Evolutionary conservation across 1,140 invertebrate genomes (phyloP).

Genomic region (Brachionus plicatilis): DNA sequence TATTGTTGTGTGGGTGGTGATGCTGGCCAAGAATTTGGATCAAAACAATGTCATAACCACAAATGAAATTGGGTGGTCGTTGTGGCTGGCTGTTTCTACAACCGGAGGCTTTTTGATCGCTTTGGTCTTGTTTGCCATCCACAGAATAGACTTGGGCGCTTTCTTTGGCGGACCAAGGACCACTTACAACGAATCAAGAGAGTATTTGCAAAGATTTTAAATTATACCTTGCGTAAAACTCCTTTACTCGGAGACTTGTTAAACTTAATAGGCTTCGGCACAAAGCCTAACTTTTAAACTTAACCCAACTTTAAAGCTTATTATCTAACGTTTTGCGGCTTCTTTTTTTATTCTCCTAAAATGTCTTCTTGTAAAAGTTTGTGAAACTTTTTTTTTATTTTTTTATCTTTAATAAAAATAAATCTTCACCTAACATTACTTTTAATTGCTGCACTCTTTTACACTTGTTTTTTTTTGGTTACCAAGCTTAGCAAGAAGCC

Average conservation of each 20-base stretch:
- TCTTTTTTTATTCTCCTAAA: not conserved
- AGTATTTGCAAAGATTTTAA: conserved; percentile 40
- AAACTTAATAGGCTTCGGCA: not conserved
- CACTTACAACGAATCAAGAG: conserved; percentile 39
- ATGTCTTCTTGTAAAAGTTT: not conserved
- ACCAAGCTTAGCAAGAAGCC: not conserved
- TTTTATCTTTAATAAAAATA: not conserved
- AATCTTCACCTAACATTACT: too few species aligned
- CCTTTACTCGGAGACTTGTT: not conserved
- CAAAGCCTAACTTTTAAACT: not conserved
- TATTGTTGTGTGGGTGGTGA: conserved; percentile 30
- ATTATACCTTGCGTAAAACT: not conserved
- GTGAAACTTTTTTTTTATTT: not conserved
- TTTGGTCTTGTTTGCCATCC: not conserved
- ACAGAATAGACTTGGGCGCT: conserved; percentile 37
- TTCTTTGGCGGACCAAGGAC: not conserved
- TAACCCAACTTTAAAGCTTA: not conserved
- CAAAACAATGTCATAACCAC: not conserved
- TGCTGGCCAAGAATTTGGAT: conserved; percentile 34
- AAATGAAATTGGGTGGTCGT: conserved; percentile 22
- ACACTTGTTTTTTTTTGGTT: not conserved
- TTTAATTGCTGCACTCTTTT: not conserved
- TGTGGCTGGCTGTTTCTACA: conserved; percentile 28
- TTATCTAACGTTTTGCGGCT: not conserved
- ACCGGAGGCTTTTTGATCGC: conserved; percentile 36